phyloP scores from a whole-genome alignment of 1,140 invertebrate genomes.

The Hestina assimilis region DNA sequence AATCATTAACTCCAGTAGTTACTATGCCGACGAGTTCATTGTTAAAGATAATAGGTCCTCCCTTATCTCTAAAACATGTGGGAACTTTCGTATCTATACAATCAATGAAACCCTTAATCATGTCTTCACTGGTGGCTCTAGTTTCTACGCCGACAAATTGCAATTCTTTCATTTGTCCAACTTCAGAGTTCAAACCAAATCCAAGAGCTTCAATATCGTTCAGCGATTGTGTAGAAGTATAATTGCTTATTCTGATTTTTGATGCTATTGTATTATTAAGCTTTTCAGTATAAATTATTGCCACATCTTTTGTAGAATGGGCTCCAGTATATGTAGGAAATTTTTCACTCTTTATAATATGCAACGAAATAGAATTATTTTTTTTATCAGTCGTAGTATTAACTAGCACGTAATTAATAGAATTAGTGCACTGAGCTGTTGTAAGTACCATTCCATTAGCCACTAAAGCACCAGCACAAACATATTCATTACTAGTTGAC shows the following conservation, averaged over 20 bases:
- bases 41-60: constrained; percentile 56
- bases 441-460: constrained; percentile 63
- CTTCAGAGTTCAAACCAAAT: constrained; percentile 60
- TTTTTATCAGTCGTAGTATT: constrained; percentile 57
- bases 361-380: constrained; percentile 39
- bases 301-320: constrained; percentile 51
- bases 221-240: constrained; percentile 34
- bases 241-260: constrained; percentile 56
- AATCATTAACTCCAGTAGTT: constrained; percentile 48
- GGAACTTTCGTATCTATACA: constrained; percentile 61
- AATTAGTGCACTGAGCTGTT: constrained; percentile 49
- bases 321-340: constrained; percentile 54
- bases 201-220: constrained; percentile 53
- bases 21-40: constrained; percentile 59
- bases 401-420: constrained; percentile 47
- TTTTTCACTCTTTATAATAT: constrained; percentile 56
- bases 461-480: constrained; percentile 59
- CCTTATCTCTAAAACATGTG: constrained; percentile 64
- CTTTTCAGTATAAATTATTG: constrained; percentile 58
- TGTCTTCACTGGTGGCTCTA: constrained; percentile 28
- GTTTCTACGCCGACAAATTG: constrained; percentile 60
- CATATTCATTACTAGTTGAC: constrained; percentile 59
- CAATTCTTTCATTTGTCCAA: constrained; percentile 45
- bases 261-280: constrained; percentile 50
- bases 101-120: constrained; percentile 47